Base-by-base conservation (phyloP, 2,113 vertebrate species). In the Myxocyprinus asiaticus region DNA sequence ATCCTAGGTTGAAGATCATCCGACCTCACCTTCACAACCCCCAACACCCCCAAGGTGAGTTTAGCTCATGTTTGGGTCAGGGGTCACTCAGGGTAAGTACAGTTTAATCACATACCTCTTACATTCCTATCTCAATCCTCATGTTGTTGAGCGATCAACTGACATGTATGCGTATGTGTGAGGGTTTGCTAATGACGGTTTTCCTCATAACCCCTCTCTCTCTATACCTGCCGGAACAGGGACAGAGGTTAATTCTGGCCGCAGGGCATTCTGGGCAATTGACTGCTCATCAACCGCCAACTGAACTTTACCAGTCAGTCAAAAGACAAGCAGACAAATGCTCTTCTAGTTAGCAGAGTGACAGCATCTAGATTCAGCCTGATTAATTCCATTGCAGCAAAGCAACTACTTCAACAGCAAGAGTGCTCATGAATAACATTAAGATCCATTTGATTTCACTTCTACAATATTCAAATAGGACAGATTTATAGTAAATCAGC, bases 201-300 rank as follows among this genome's bases (percentile, higher is more conserved):
- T 88, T 90, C 90, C 91, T 91, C 89, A 89, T 85, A 87, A 86
- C 89, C 87, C 22, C 88, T 33, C 22, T 33, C 44, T 59, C 15
- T 80, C 81, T 84, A 83, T 90, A 91, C 91, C 92, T 92, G 92
- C 90, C 89, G 88, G 91, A 90, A 90, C 91, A 91, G 84, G 88
- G 91, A 89, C 85, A 88, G 79, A 84, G 90, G 92, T 93, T 92
- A 92, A 92, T 90, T 91, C 91, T 88, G 87, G 84, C 91, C 86
- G 88, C 75, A 85, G 88, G 81, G 90, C 88, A 4, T 85, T 67
- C n/a, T 78, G 81, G 82, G 87, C 91, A 91, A 91, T 92, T 81
- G 88, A 91, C 87, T 87, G 76, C 87, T 90, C 87, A 88, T 92
- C 89, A 91, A 91, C 91, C 87, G 81, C 76, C 77, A 86, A 73